Conservation (phyloP, 1,140 invertebrate genomes). For the Lordiphosa stackelbergi region DNA sequence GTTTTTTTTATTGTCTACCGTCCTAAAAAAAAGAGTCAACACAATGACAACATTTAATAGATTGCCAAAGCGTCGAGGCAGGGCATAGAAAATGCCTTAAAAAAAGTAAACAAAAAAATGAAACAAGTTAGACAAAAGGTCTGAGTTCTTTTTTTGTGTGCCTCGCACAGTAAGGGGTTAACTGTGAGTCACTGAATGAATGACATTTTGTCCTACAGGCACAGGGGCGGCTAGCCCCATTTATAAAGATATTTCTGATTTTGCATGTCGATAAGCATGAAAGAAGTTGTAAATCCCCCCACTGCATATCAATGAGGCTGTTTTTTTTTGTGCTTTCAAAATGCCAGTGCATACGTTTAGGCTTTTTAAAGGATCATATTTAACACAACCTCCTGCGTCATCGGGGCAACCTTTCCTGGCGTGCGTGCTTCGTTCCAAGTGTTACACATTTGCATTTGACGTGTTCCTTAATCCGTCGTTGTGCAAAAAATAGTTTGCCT, state of each 20-base stretch:
- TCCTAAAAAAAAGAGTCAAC: constrained; percentile 42
- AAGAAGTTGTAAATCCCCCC: constrained; percentile 18
- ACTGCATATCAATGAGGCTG: constrained; percentile 59
- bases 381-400: constrained; percentile 55
- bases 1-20: constrained; percentile 61
- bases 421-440: constrained; percentile 53
- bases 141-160: constrained; percentile 26
- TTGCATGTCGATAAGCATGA: constrained; percentile 56
- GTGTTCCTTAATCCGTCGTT: constrained; percentile 21
- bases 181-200: constrained; percentile 64
- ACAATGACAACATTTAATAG: constrained; percentile 74
- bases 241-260: constrained; percentile 70
- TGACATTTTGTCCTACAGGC: constrained; percentile 22
- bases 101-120: constrained; percentile 29
- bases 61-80: constrained; percentile 39
- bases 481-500: constrained; percentile 56
- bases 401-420: constrained; percentile 36
- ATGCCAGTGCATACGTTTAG: constrained; percentile 30
- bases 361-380: constrained; percentile 35
- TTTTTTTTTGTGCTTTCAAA: constrained; percentile 3
- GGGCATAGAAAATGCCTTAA: constrained; percentile 52
- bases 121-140: constrained; percentile 25
- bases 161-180: constrained; percentile 53
- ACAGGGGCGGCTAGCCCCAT: constrained; percentile 2
- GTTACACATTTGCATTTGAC: constrained; percentile 69